phyloP scores from a whole-genome alignment of 2,113 vertebrate genomes.

The Ploceus nigricollis region DNA sequence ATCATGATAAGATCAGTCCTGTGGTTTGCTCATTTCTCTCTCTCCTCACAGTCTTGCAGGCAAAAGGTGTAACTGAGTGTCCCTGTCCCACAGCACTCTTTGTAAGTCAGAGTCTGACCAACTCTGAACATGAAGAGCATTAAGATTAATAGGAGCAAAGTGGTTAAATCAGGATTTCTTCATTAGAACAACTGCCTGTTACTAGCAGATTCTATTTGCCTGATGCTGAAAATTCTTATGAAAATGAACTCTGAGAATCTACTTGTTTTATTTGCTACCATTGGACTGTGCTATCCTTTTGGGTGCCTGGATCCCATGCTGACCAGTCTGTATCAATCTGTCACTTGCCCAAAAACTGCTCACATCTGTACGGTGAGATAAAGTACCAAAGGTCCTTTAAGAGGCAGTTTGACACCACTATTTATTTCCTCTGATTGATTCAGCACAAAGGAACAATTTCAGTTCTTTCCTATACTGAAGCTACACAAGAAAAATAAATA shows the following conservation, averaged over 20 bases:
- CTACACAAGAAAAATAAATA: neutral
- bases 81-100: neutral
- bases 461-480: neutral
- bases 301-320: neutral
- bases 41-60: neutral
- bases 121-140: neutral
- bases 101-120: neutral
- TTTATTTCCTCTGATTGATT: constrained; percentile 19
- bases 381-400: neutral
- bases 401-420: neutral
- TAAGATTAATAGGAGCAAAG: neutral
- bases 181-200: neutral
- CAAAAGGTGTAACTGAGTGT: neutral
- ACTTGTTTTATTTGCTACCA: neutral
- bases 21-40: neutral
- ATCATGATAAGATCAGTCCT: neutral
- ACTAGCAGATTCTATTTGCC: neutral
- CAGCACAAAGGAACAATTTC: neutral
- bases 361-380: neutral
- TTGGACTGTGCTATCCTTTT: neutral
- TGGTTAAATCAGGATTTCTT: neutral
- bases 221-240: neutral
- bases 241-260: neutral
- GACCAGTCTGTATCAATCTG: neutral
- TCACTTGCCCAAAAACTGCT: neutral